Evolutionary conservation across 2,888 invertebrate species (phyloP).

Genomic region (Nycteola revayana): DNA sequence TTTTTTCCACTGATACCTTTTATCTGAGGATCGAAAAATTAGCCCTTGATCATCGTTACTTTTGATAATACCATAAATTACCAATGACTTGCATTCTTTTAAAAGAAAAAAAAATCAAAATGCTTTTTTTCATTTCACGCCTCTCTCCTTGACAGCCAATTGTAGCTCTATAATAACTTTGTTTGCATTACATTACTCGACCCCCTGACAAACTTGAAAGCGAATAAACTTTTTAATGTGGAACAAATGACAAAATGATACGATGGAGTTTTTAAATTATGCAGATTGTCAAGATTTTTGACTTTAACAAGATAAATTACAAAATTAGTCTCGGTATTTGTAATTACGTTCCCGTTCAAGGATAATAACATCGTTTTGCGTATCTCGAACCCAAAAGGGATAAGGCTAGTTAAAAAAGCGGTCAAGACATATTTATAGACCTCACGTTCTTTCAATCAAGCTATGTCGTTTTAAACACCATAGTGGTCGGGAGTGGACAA

Average conservation of each 20-base stretch:
- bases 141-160: constrained; percentile 3
- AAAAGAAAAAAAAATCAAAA: too few species aligned
- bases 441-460: constrained; percentile 17
- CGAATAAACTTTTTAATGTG: constrained; percentile 7
- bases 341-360: not conserved
- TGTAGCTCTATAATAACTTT: constrained; percentile 3
- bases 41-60: too few species aligned
- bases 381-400: not conserved
- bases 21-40: too few species aligned
- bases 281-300: not conserved
- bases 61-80: too few species aligned
- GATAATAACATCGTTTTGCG: not conserved
- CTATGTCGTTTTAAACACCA: constrained; percentile 29
- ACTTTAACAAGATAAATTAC: not conserved
- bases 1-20: too few species aligned
- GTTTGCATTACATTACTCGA: constrained; percentile 2
- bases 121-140: constrained; percentile 7
- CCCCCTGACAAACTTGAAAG: constrained; percentile 2
- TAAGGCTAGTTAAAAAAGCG: not conserved
- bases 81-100: too few species aligned
- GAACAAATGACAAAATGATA: constrained; percentile 3
- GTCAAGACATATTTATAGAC: constrained; percentile 24
- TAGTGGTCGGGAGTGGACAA: constrained; percentile 33
- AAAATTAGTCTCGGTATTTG: not conserved
- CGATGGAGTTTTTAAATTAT: too few species aligned